Evolutionary conservation across 2,113 vertebrate genomes (phyloP).

Genomic region (Proterorhinus semilunaris): DNA sequence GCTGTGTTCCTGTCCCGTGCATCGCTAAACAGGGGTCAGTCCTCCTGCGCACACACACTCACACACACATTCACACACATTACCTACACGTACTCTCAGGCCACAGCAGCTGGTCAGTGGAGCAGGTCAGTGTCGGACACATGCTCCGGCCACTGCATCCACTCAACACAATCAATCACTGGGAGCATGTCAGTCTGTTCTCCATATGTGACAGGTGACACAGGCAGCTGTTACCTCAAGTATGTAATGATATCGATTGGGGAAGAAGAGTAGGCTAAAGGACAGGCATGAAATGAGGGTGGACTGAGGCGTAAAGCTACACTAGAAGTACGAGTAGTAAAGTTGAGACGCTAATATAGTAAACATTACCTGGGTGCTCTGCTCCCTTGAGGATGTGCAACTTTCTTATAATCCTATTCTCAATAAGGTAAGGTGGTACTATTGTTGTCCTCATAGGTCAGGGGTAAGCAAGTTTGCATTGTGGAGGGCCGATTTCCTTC

Average conservation of each 20-base stretch:
- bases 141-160: conserved; percentile 40
- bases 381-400: too few species aligned
- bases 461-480: too few species aligned
- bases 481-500: too few species aligned
- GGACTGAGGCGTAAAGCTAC: neutral
- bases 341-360: too few species aligned
- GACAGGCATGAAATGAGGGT: neutral
- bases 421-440: too few species aligned
- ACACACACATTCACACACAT: neutral
- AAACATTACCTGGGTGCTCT: too few species aligned
- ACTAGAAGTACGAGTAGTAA: too few species aligned
- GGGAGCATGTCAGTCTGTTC: conserved; percentile 19
- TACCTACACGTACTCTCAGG: neutral
- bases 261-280: neutral
- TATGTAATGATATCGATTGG: neutral
- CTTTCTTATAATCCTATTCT: too few species aligned
- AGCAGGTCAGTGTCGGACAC: conserved; percentile 37
- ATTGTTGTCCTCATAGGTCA: too few species aligned
- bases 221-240: neutral
- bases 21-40: conserved; percentile 13
- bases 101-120: conserved; percentile 43
- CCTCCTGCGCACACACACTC: conserved; percentile 20
- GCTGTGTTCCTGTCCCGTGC: conserved; percentile 42
- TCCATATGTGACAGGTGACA: neutral
- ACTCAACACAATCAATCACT: conserved; percentile 60